A percentile compares a stretch with the other conserved stretches of the same genome.
These are phyloP conservation scores for Heliconius nattereri DNA, from an alignment of 1,140 invertebrate genomes.

Conservation along the genomic window DNA sequence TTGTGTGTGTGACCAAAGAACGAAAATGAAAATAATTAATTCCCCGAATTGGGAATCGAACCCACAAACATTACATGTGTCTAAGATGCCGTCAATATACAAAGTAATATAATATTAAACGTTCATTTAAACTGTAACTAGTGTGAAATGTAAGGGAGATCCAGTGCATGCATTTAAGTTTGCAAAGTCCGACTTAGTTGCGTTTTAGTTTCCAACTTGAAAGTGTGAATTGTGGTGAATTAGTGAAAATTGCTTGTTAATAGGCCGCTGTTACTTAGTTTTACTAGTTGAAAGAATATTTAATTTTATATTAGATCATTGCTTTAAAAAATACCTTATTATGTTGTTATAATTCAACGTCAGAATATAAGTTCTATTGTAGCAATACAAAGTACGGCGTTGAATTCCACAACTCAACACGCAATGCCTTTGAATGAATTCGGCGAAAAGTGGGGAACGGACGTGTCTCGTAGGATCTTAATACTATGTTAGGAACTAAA, in stretches of 20 bases:
- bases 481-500: not conserved
- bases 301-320: too few relatives aligned
- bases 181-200: conserved; percentile 5
- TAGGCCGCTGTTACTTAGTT: not conserved
- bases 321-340: too few relatives aligned
- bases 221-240: conserved; percentile 8
- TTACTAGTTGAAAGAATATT: not conserved
- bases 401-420: not conserved
- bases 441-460: too few relatives aligned
- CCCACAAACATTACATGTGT: not conserved
- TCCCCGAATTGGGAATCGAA: not conserved
- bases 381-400: not conserved
- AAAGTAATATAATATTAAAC: not conserved
- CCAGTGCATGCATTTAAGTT: conserved; percentile 9
- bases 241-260: conserved; percentile 3
- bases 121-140: conserved; percentile 9
- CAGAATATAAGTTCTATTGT: not conserved
- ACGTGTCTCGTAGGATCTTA: not conserved
- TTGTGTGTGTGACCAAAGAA: too few relatives aligned
- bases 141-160: conserved; percentile 8
- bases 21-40: too few relatives aligned
- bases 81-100: not conserved
- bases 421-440: too few relatives aligned
- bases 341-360: too few relatives aligned
- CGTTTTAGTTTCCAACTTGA: not conserved